A percentile compares a stretch with the other conserved stretches of the same genome.
These are phyloP conservation scores for Carassius gibelio DNA, from an alignment of 2,113 vertebrate species.

Conservation along the genomic window DNA sequence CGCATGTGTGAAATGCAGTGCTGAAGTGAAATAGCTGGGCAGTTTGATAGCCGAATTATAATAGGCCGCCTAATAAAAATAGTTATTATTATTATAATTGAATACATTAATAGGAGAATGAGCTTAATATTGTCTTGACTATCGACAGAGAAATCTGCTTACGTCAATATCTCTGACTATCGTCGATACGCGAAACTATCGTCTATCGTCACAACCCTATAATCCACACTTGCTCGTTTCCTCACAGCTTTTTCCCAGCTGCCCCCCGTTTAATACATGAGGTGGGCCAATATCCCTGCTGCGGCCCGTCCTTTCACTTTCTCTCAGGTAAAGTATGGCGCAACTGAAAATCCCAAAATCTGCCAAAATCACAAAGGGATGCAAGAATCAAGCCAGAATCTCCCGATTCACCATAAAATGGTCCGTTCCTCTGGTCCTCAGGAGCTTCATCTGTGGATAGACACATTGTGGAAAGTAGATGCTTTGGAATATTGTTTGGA, in stretches of 20 bases:
- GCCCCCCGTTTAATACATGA: slow-evolving; percentile 22
- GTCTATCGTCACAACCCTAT: no score
- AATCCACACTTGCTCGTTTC: background rate
- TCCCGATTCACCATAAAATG: background rate
- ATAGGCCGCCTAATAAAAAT: no score
- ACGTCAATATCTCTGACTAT: no score
- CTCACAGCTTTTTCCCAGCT: slow-evolving; percentile 32
- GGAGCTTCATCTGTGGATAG: slow-evolving; percentile 35
- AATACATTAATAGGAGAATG: no score
- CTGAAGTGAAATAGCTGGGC: no score
- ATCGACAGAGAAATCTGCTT: no score
- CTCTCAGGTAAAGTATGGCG: background rate
- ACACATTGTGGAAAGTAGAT: background rate
- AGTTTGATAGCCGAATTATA: no score
- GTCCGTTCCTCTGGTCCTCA: background rate
- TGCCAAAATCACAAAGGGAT: slow-evolving; percentile 16
- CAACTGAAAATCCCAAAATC: background rate
- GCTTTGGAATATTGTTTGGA: background rate
- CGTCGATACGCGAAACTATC: no score
- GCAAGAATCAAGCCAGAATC: background rate
- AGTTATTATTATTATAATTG: no score
- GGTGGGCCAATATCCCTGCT: slow-evolving; percentile 7
- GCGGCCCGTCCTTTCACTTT: background rate
- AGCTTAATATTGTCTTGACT: no score
- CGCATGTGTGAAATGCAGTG: no score